Evolutionary conservation across 2,113 vertebrate species (phyloP).

Genomic region (Toxostoma redivivum): DNA sequence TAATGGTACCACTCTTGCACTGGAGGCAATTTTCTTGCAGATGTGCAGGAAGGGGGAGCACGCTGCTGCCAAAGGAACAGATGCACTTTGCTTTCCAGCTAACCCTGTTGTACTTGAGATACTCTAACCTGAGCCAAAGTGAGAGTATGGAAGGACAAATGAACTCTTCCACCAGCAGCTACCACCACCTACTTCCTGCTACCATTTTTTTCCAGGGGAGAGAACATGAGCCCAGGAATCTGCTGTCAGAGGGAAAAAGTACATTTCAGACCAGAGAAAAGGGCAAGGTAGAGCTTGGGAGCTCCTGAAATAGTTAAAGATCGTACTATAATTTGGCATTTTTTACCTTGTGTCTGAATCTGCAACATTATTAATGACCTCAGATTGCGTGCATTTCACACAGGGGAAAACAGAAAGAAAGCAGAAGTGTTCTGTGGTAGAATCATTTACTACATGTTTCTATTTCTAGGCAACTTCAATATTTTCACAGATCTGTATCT

Average conservation of each 20-base stretch:
- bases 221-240: background rate
- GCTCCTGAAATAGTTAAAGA: background rate
- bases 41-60: background rate
- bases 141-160: background rate
- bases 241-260: background rate
- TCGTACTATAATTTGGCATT: background rate
- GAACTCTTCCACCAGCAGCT: background rate
- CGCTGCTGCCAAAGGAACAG: background rate
- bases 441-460: background rate
- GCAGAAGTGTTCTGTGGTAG: background rate
- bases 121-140: background rate
- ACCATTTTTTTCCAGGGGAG: background rate
- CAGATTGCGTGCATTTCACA: background rate
- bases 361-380: background rate
- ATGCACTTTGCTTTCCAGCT: background rate
- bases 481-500: background rate
- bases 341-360: background rate
- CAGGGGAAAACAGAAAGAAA: background rate
- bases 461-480: constrained; percentile 13
- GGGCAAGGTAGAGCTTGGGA: background rate
- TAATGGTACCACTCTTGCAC: background rate
- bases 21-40: background rate
- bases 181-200: background rate
- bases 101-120: background rate
- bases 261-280: background rate